Evolutionary conservation across 2,113 vertebrate genomes (phyloP), one percentile per base, ranked within the genome.

Genomic region (Neopipo cinnamomea): DNA sequence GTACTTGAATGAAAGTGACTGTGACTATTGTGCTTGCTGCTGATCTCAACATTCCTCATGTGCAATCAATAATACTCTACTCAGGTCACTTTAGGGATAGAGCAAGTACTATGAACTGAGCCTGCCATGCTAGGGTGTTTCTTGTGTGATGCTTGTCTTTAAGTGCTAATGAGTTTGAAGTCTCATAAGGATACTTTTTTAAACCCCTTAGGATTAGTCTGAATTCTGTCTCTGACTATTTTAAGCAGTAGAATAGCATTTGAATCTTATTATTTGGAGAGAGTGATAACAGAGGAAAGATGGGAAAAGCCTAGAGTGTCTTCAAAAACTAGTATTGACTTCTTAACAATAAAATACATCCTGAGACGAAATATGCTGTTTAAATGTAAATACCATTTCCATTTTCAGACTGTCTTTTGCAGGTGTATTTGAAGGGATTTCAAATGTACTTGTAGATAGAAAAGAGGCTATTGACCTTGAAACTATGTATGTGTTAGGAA

Each of bases 361-460:
- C 85, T 61, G 72, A 96, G 82, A 91, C 88, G n/a, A 88, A 91
- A 93, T 86, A 86, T 56, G 55, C 76, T 94, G 82, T 96, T 96
- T 96, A 91, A 97, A 96, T 90, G 88, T 96, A 97, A 96, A 95
- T 95, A 91, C 68, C 42, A 67, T 93, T 94, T 93, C 92, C 67
- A 89, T 93, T 94, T 94, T 90, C 92, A 85, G 82, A 67, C 85
- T 96, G 82, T 55, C 89, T 96, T 95, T 92, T 90, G 55, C 85
- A 94, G 93, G 68, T 88, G 41, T 95, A 78, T 95, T 91, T 90
- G 85, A 93, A 68, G 68, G 82, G 88, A 95, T 95, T 89, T 95
- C 70, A 92, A 95, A 96, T 81, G 56, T 92, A 89, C 94, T 93
- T 93, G 79, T 82, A 74, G 79, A 76, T 68, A 52, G 92, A 83